Base-by-base conservation (phyloP, 2,888 invertebrate genomes). In the Mesochorus sp. region DNA sequence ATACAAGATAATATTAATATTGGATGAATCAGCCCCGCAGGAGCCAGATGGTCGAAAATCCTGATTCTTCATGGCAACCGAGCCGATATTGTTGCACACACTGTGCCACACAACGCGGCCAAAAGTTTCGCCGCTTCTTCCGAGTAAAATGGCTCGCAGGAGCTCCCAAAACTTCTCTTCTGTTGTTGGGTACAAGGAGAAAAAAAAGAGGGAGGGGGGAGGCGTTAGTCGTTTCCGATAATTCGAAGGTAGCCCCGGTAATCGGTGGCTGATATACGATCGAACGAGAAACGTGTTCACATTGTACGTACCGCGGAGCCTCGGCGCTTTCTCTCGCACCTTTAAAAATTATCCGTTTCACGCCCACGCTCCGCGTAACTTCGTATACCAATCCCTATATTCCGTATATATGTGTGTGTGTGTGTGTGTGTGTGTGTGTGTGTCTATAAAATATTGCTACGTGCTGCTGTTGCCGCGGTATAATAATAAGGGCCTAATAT, bases 301-400 rank as follows among this genome's bases (percentile, higher is more conserved):
- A 24, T 39, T 19, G n/a, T 37, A 47, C 47, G 26, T 37, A 66
- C 37, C 6, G 34, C 19, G n/a, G 59, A 26, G 19, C 81, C 83
- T 28, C 51, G 6, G 85, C 83, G 85, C 82, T 86, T 85, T 85
- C 83, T 82, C 84, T 82, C 82, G 71, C 77, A 85, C 83, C 85
- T 81, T 71, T 81, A 81, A 85, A 89, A 89, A 89, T 89, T 88
- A 88, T 87, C 87, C 85, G 87, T 87, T 88, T 88, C 87, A 88
- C 89, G 88, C 89, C 88, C 85, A 85, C 87, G 84, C 85, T 70
- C 24, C 14, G 53, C 67, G 42, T 74, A 44, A 19, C 39, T 24
- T 51, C 31, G 31, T 31, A 31, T 8, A 31, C 1, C 10, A n/a
- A n/a, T n/a, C n/a, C n/a, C n/a, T n/a, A n/a, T n/a, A n/a, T n/a